Conservation (phyloP, 2,888 invertebrate species). For the Poecilobothrus nobilitatus region DNA sequence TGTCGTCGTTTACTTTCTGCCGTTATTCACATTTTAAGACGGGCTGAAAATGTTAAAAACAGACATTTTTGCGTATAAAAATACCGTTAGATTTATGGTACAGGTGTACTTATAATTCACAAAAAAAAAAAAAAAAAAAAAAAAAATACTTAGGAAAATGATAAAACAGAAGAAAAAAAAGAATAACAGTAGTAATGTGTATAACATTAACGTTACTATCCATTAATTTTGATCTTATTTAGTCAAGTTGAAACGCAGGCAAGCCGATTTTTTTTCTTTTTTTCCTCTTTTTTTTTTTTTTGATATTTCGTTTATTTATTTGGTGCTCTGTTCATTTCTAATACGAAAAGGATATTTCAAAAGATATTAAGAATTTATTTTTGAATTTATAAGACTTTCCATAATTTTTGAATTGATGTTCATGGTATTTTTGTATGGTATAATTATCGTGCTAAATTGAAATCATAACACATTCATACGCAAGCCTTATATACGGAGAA, state of each 20-base stretch:
- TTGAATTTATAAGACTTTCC: too few relatives aligned
- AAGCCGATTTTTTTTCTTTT: background rate
- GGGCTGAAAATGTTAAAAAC: background rate
- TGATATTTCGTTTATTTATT: too few relatives aligned
- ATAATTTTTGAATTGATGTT: too few relatives aligned
- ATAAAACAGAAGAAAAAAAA: background rate
- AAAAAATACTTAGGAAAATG: too few relatives aligned
- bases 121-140: background rate
- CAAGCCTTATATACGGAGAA: too few relatives aligned
- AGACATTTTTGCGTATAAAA: conserved; percentile 1
- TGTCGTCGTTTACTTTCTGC: background rate
- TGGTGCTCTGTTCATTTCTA: too few relatives aligned
- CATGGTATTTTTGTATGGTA: too few relatives aligned
- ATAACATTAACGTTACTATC: conserved; percentile 1
- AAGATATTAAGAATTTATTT: too few relatives aligned
- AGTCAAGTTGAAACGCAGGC: background rate
- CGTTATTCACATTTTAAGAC: conserved; percentile 4
- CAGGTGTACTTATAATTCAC: background rate
- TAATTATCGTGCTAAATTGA: too few relatives aligned
- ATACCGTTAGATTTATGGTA: conserved; percentile 1
- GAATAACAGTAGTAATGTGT: background rate
- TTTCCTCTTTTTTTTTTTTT: background rate
- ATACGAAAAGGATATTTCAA: too few relatives aligned
- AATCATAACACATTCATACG: too few relatives aligned
- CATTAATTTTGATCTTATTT: background rate